Base-by-base conservation (phyloP, 1,140 invertebrate genomes). In the Magallana ariakensis region DNA sequence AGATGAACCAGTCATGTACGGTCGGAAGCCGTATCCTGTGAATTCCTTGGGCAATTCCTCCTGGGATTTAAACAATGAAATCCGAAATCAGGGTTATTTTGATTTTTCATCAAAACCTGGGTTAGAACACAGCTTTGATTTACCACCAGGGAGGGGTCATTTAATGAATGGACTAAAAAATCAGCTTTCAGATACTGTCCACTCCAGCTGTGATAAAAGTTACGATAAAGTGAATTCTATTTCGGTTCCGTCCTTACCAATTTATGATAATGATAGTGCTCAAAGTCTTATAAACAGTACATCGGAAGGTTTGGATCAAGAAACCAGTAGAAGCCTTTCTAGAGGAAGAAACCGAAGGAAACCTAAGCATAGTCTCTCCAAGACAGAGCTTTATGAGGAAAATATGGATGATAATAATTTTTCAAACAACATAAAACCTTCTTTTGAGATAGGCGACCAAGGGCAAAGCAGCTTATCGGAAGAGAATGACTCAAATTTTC, bases 131-230 rank as follows among this genome's bases (percentile, higher is more conserved):
- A 26, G 11, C 10, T 13, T 26, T 19, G 33, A 33, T 11, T 75
- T 75, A 9, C 33, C 33, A 2, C 66, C 66, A 33, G 33, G 22
- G 4, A 26, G 2, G 33, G 33, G 8, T 10, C 33, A 13, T 75
- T 8, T 75, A 26, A 75, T 19, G 33, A 75, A 75, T 75, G 66
- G 66, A 11, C 66, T 75, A 10, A 26, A 75, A 46, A 75, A 75
- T 15, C 22, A 75, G 16, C 8, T 62, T 75, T 26, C 13, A 11
- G 15, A 75, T 46, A 46, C 33, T 46, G 5, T 3, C 5, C 33
- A 46, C 0, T 46, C 33, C 33, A 46, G 33, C 33, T 46, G 33
- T 46, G 33, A 46, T 46, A 46, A 46, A 46, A 46, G 33, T 46
- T 46, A 46, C 33, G 3, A 46, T 46, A 46, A 46, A 46, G 33